Evolutionary conservation across 2,113 vertebrate genomes (phyloP).

Genomic region (Hyperopisus bebe): DNA sequence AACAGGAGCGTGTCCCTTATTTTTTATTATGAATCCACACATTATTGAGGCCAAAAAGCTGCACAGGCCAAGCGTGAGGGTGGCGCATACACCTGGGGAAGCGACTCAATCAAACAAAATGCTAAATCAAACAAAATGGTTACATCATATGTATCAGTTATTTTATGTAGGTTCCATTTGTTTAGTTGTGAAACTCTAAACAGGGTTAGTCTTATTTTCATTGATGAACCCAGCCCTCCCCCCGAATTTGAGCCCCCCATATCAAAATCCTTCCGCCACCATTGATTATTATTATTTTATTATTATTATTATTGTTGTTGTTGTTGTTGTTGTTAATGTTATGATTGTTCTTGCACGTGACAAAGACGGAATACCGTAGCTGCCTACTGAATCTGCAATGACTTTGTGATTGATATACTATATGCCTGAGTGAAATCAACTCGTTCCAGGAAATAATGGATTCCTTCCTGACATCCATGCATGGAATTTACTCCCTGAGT

Average conservation of each 20-base stretch:
- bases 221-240: no score
- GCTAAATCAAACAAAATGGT: not conserved
- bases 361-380: not conserved
- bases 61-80: no score
- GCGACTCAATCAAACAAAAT: not conserved
- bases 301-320: not conserved
- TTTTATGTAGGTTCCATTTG: not conserved
- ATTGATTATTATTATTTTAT: not conserved
- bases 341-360: not conserved
- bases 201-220: no score
- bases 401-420: not conserved
- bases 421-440: not conserved
- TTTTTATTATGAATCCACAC: not conserved
- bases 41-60: not conserved
- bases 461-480: not conserved
- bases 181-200: not conserved
- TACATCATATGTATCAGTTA: not conserved
- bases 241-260: not conserved
- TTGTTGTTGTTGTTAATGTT: not conserved
- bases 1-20: not conserved
- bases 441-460: not conserved
- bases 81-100: no score
- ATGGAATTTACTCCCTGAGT: not conserved
- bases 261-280: not conserved
- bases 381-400: not conserved